Evolutionary conservation across 2,888 invertebrate genomes (phyloP), one percentile per base, ranked within the genome.

Genomic region (Pinctada fucata): DNA sequence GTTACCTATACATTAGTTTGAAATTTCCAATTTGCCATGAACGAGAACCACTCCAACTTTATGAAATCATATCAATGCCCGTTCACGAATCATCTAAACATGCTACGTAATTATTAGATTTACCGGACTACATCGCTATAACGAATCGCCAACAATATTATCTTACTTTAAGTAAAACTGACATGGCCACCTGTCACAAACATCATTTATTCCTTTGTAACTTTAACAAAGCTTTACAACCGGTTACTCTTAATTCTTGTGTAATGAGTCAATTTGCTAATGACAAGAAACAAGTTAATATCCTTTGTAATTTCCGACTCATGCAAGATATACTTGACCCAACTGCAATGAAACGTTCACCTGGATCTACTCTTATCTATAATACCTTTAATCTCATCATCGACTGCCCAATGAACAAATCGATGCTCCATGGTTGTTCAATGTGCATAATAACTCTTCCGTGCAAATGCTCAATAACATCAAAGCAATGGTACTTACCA

Each of bases 41-140:
- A 67, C 6, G 64, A 31, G 45, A 78, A 16, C 77, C 80, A 10
- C 45, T 82, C 2, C 50, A 16, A 2, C 1, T 76, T 1, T 80
- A 78, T 72, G 13, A 76, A 74, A 51, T 80, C 50, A n/a, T 78
- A 10, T 75, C 80, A 4, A 10, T 77, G 8, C 79, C 79, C 2
- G 80, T 82, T 3, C 80, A 80, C 67, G 6, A 69, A 31, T 31
- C 31, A 31, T 31, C 31, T 31, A 31, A 31, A 31, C 31, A 31
- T 31, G 31, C 31, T 31, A 31, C 31, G 31, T 31, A 31, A 31
- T 31, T 31, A 31, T 31, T 31, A 31, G 31, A 31, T 31, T 31
- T 31, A 31, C 31, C 31, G 31, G 31, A 31, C 31, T 31, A 31
- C 31, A 31, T 31, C 31, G 31, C 31, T 31, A 31, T 31, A 31